A percentile compares a stretch with the other conserved stretches of the same genome.
Evolutionary conservation across 2,113 vertebrate species (phyloP).

Genomic region (Microtus montanus): DNA sequence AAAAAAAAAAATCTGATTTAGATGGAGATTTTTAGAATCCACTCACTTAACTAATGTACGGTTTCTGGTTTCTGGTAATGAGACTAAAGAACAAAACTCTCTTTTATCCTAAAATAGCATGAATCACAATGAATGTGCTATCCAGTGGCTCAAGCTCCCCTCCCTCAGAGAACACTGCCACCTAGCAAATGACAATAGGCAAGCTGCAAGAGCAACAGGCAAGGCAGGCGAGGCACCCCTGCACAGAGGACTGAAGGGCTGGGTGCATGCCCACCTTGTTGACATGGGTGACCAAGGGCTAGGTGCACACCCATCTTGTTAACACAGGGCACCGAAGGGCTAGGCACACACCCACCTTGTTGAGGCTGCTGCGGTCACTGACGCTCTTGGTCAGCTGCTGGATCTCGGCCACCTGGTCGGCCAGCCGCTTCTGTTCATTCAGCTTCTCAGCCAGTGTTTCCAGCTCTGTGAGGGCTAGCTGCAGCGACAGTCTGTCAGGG

Average conservation of each 20-base stretch:
- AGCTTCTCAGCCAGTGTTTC: slow-evolving; percentile 96
- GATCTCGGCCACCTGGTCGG: slow-evolving; percentile 95
- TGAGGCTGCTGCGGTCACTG: slow-evolving; percentile 92
- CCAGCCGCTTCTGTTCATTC: slow-evolving; percentile 96
- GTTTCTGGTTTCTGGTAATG: not conserved
- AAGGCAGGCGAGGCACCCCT: not conserved
- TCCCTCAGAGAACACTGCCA: not conserved
- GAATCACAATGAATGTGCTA: not conserved
- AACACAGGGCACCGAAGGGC: too few species aligned
- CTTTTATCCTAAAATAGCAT: not conserved
- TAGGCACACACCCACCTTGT: slow-evolving; percentile 86
- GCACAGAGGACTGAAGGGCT: too few species aligned
- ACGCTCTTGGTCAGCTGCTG: slow-evolving; percentile 95
- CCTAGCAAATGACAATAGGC: not conserved
- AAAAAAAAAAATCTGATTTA: not conserved
- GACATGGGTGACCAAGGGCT: slow-evolving; percentile 58
- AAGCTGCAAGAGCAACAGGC: not conserved
- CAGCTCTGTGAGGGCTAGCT: slow-evolving; percentile 97
- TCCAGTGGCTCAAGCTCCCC: not conserved
- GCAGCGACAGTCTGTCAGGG: slow-evolving; percentile 93
- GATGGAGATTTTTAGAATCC: not conserved
- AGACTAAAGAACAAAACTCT: not conserved
- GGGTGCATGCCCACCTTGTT: slow-evolving; percentile 87
- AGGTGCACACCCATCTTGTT: too few species aligned
- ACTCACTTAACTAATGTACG: not conserved